Evolutionary conservation across 92 coral and sea anemone species (phyloP).

Genomic region (Chrysogorgia sp.): DNA sequence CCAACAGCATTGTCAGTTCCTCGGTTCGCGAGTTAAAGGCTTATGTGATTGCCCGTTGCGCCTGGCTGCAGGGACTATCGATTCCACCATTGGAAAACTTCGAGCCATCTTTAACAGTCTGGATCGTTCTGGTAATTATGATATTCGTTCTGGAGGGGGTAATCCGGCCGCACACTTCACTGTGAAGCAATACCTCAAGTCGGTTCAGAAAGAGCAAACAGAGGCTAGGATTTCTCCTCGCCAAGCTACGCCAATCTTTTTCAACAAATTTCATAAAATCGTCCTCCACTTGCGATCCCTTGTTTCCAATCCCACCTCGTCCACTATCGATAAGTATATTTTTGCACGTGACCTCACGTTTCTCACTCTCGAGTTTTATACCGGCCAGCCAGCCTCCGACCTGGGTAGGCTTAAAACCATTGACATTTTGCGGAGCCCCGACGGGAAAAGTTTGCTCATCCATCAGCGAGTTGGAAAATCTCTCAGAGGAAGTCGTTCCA

Average conservation of each 20-base stretch:
- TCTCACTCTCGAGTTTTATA: slow-evolving; percentile 36
- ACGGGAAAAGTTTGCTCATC: slow-evolving; percentile 47
- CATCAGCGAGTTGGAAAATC: slow-evolving; percentile 65
- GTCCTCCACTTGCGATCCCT: slow-evolving; percentile 50
- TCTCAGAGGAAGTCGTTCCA: slow-evolving; percentile 45
- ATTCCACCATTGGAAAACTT: slow-evolving; percentile 58
- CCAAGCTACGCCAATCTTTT: slow-evolving; percentile 50
- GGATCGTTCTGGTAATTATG: slow-evolving; percentile 67
- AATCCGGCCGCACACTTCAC: slow-evolving; percentile 65
- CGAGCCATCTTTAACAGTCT: slow-evolving; percentile 48
- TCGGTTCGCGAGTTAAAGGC: slow-evolving; percentile 9
- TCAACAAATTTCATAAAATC: slow-evolving; percentile 45
- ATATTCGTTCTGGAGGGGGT: slow-evolving; percentile 56
- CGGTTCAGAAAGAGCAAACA: slow-evolving; percentile 51
- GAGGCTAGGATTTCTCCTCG: slow-evolving; percentile 39
- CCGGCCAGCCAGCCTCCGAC: slow-evolving; percentile 62
- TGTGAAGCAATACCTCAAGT: slow-evolving; percentile 37
- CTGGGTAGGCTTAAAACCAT: slow-evolving; percentile 66
- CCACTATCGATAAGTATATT: slow-evolving; percentile 32
- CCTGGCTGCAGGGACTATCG: slow-evolving; percentile 71
- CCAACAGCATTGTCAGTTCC: slow-evolving; percentile 6
- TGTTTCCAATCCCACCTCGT: slow-evolving; percentile 8
- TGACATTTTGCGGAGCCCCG: slow-evolving; percentile 45
- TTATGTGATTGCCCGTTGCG: slow-evolving; percentile 27
- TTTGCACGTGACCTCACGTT: slow-evolving; percentile 46